phyloP scores from a whole-genome alignment of 1,140 invertebrate genomes.

The Diuraphis noxia region DNA sequence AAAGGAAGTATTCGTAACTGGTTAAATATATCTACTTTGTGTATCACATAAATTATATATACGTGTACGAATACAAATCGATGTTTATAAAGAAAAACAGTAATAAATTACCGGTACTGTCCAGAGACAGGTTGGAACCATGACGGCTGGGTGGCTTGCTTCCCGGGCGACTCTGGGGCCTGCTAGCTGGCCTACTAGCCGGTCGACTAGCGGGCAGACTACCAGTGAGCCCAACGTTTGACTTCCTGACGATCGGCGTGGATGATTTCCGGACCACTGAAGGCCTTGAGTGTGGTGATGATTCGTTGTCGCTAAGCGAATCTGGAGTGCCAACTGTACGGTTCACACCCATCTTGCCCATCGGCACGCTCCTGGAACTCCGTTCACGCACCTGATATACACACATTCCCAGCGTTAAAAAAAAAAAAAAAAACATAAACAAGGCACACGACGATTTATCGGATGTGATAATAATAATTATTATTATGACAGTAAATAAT shows the following conservation, averaged over 20 bases:
- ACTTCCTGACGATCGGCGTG: constrained; percentile 52
- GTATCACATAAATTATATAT: not conserved
- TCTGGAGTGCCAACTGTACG: constrained; percentile 78
- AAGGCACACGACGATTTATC: not conserved
- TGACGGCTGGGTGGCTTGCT: constrained; percentile 90
- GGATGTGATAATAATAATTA: not conserved
- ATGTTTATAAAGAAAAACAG: not conserved
- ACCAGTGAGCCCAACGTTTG: constrained; percentile 56
- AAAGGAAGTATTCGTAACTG: not conserved
- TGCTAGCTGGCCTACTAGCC: constrained; percentile 76
- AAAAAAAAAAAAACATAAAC: not conserved
- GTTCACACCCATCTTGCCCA: constrained; percentile 69
- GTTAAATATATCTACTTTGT: not conserved
- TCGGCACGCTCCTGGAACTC: constrained; percentile 81
- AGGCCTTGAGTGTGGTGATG: constrained; percentile 63
- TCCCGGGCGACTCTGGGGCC: constrained; percentile 78
- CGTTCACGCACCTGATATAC: constrained; percentile 79
- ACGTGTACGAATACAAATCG: not conserved
- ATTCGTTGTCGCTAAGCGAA: constrained; percentile 84
- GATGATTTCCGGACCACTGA: constrained; percentile 58
- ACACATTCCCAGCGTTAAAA: not conserved
- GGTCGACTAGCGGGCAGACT: constrained; percentile 70
- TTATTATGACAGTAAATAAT: not conserved
- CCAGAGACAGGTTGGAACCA: constrained; percentile 87
- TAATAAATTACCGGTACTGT: constrained; percentile 74